A percentile compares a stretch with the other conserved stretches of the same genome.
Conservation (phyloP, 2,888 invertebrate species). For the Pammene fasciana region DNA sequence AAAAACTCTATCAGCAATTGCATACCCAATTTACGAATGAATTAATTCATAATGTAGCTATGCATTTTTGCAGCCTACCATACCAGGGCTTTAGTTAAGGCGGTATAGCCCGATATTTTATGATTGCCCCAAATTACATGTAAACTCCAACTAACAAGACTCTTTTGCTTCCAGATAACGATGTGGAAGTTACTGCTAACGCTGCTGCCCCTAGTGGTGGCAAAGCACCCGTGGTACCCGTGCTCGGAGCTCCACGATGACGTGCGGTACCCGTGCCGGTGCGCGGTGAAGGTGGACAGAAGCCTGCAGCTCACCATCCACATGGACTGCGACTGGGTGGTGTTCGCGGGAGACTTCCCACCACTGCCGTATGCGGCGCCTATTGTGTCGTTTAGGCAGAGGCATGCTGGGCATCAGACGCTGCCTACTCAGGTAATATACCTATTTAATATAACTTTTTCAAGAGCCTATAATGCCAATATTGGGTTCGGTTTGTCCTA, state of each 20-base stretch:
- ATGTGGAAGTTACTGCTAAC: constrained; percentile 70
- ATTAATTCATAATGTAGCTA: too few relatives aligned
- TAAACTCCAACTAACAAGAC: neutral
- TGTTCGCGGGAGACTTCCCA: constrained; percentile 91
- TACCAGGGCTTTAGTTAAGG: too few relatives aligned
- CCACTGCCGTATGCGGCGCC: constrained; percentile 90
- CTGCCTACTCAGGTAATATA: constrained; percentile 87
- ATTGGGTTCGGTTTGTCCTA: too few relatives aligned
- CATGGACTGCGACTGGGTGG: constrained; percentile 92
- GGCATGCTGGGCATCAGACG: constrained; percentile 90
- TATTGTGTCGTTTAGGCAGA: constrained; percentile 90
- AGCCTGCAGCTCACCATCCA: constrained; percentile 81
- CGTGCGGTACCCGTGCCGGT: constrained; percentile 89
- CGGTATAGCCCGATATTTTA: too few relatives aligned
- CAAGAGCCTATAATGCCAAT: too few relatives aligned
- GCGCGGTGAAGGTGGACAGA: constrained; percentile 79
- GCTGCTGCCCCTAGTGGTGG: constrained; percentile 58
- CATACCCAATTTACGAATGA: too few relatives aligned
- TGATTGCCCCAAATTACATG: too few relatives aligned
- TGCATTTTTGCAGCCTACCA: too few relatives aligned
- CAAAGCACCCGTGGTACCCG: constrained; percentile 85
- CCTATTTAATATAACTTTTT: too few relatives aligned
- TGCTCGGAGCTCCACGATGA: constrained; percentile 90
- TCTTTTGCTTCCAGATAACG: constrained; percentile 50
- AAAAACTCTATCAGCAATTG: too few relatives aligned